Evolutionary conservation across 35 echinoderm and acorn worm genomes (phyloP).

Genomic region (Diadema setosum): DNA sequence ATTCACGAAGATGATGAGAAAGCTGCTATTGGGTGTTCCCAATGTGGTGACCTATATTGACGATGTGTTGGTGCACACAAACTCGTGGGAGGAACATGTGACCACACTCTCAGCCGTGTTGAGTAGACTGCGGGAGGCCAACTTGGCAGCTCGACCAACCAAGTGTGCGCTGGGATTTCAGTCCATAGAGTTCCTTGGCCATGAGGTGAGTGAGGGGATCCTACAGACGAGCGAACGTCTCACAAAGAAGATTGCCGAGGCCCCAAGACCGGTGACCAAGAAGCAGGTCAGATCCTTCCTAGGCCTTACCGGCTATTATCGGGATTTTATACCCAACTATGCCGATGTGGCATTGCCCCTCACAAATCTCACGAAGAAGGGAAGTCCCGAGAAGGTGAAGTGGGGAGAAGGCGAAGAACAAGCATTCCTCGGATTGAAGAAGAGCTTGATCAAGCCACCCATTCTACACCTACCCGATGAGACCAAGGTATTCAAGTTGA

Average conservation of each 20-base stretch:
- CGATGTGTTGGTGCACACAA: constrained; percentile 28
- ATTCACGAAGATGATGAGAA: constrained; percentile 39
- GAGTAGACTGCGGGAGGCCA: no score
- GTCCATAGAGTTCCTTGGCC: not conserved
- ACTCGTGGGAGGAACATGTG: constrained; percentile 39
- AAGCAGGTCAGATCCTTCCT: constrained; percentile 5
- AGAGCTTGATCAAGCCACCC: not conserved
- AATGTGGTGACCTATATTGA: constrained; percentile 47
- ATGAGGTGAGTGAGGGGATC: not conserved
- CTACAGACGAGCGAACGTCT: not conserved
- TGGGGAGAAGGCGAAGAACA: not conserved
- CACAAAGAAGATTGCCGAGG: not conserved
- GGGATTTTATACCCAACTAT: constrained; percentile 19
- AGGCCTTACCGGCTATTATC: constrained; percentile 1
- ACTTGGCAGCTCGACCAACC: not conserved
- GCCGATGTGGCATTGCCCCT: constrained; percentile 9
- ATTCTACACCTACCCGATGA: not conserved
- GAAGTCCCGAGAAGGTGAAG: not conserved
- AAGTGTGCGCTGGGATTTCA: constrained; percentile 11
- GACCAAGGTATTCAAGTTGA: no score
- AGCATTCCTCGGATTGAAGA: constrained; percentile 1
- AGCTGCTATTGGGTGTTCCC: no score
- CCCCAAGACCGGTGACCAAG: no score
- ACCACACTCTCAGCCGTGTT: not conserved
- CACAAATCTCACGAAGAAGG: not conserved